A percentile compares a stretch with the other conserved stretches of the same genome.
Evolutionary conservation across 1,140 invertebrate species (phyloP).

Genomic region (Heterodera schachtii): DNA sequence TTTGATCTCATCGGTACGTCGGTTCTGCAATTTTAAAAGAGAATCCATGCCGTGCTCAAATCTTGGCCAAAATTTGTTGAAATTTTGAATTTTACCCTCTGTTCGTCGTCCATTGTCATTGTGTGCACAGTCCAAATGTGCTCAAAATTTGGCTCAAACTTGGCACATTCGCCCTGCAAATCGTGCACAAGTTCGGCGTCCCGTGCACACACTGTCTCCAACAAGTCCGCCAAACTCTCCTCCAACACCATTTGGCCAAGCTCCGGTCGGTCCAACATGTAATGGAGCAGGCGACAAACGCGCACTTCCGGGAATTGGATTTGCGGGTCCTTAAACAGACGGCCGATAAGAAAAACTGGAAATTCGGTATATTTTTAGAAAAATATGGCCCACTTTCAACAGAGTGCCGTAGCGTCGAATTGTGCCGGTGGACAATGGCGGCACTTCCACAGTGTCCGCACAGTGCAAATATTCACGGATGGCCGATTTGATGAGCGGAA

Average conservation of each 20-base stretch:
- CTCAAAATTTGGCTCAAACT: conserved; percentile 51
- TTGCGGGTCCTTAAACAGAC: conserved; percentile 36
- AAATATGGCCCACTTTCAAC: conserved; percentile 10
- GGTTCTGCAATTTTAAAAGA: conserved; percentile 36
- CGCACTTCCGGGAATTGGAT: conserved; percentile 62
- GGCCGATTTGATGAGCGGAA: conserved; percentile 70
- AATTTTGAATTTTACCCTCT: neutral
- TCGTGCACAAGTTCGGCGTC: conserved; percentile 35
- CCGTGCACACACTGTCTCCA: conserved; percentile 69
- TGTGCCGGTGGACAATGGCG: conserved; percentile 29
- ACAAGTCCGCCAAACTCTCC: conserved; percentile 81
- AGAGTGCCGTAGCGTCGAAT: conserved; percentile 21
- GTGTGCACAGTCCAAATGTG: conserved; percentile 28
- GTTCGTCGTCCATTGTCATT: conserved; percentile 11
- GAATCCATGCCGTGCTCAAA: neutral
- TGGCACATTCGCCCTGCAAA: conserved; percentile 44
- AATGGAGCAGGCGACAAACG: conserved; percentile 82
- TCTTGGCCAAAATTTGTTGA: neutral
- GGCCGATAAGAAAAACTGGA: neutral
- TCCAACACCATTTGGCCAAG: conserved; percentile 83
- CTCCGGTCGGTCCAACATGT: conserved; percentile 84
- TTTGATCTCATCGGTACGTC: conserved; percentile 70
- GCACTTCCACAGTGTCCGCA: conserved; percentile 60
- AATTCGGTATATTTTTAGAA: conserved; percentile 6
- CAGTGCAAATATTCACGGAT: conserved; percentile 67